Percentiles rank a stretch among this genome's conserved stretches.
These are phyloP conservation scores for Sinocyclocheilus maitianheensis DNA, from an alignment of 2,113 vertebrate genomes.

Conservation along the genomic window DNA sequence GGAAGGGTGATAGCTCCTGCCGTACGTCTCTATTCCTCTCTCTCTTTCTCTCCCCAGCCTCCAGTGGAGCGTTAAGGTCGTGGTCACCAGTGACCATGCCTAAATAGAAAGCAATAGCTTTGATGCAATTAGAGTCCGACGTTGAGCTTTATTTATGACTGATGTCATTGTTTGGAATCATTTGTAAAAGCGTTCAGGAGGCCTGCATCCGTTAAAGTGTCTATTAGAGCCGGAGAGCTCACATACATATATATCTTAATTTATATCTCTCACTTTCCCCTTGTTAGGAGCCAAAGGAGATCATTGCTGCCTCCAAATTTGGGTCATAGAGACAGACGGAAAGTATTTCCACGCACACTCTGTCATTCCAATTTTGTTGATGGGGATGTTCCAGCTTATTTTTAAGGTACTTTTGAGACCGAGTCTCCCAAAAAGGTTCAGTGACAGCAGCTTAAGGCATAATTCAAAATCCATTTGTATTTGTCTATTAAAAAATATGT, in stretches of 20 bases:
- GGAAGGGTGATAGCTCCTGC: conserved; percentile 82
- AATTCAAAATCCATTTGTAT: neutral
- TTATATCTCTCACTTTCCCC: conserved; percentile 6
- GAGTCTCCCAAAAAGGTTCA: conserved; percentile 1
- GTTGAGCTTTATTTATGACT: conserved; percentile 65
- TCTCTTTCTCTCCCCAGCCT: conserved; percentile 64
- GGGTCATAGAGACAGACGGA: neutral
- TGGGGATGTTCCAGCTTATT: conserved; percentile 23
- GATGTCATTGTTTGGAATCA: conserved; percentile 58
- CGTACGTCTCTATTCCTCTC: conserved; percentile 80
- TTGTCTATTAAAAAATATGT: neutral
- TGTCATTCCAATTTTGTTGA: conserved; percentile 15
- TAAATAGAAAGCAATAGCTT: conserved; percentile 80
- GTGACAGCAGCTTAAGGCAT: conserved; percentile 11
- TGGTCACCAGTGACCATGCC: conserved; percentile 67
- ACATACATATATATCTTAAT: conserved; percentile 9
- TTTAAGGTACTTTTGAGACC: conserved; percentile 28
- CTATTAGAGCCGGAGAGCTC: conserved; percentile 32
- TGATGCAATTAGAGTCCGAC: conserved; percentile 78
- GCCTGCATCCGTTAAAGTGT: conserved; percentile 47
- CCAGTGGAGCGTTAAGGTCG: conserved; percentile 80
- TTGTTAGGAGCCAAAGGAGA: conserved; percentile 17
- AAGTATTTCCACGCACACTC: neutral
- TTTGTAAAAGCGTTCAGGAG: conserved; percentile 58
- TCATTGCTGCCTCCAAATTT: neutral